These are phyloP conservation scores for Grus americana DNA, from an alignment of 2,113 vertebrate genomes.

Conservation along the genomic window DNA sequence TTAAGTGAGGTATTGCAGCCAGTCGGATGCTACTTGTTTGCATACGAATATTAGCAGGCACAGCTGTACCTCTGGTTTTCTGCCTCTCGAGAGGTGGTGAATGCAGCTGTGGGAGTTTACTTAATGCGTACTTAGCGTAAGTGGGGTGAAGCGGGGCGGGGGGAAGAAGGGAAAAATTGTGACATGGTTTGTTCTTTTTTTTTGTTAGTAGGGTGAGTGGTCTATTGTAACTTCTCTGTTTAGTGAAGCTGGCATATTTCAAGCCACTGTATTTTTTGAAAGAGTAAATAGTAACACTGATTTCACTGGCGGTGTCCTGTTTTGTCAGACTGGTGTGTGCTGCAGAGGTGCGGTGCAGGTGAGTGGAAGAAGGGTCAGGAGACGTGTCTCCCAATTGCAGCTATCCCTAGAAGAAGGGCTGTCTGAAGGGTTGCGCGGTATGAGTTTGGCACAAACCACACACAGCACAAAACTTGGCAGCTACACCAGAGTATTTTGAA, in stretches of 20 bases:
- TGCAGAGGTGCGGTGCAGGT: neutral
- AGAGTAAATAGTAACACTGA: neutral
- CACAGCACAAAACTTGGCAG: neutral
- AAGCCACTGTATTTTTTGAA: neutral
- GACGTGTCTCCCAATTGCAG: accelerated
- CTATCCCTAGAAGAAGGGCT: neutral
- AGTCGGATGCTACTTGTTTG: constrained; percentile 19
- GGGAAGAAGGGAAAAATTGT: neutral
- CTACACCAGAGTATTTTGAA: neutral
- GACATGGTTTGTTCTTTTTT: neutral
- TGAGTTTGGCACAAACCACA: neutral
- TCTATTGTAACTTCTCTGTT: neutral
- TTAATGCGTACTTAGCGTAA: neutral
- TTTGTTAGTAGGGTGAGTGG: neutral
- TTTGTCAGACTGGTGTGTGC: neutral
- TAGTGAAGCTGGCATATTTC: neutral
- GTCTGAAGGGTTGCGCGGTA: accelerated
- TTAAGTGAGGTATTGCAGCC: constrained; percentile 18
- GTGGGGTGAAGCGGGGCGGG: too few species aligned
- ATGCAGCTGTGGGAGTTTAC: constrained; percentile 23
- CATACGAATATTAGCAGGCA: constrained; percentile 20
- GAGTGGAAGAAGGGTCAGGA: neutral
- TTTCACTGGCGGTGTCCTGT: neutral
- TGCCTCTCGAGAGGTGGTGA: neutral
- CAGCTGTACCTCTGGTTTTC: neutral